Evolutionary conservation across 2,888 invertebrate species (phyloP).

Genomic region (Lissonota sp.): DNA sequence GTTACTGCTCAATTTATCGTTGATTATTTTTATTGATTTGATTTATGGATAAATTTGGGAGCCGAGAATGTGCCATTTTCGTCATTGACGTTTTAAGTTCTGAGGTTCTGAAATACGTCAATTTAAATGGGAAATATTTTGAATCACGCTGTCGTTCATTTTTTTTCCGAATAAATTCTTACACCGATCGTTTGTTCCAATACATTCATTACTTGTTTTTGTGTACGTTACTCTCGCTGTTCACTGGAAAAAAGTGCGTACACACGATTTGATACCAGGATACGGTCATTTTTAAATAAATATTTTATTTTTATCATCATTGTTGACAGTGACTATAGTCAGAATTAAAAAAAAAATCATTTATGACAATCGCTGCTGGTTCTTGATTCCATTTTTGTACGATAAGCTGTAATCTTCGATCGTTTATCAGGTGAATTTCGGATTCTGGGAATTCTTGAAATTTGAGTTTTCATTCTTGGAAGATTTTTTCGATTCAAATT

Average conservation of each 20-base stretch:
- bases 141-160: neutral
- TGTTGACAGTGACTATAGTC: neutral
- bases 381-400: constrained; percentile 21
- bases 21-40: neutral
- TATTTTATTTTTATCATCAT: neutral
- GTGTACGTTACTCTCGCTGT: no score
- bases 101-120: constrained; percentile 47
- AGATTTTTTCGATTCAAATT: constrained; percentile 23
- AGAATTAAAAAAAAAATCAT: constrained; percentile 11
- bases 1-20: neutral
- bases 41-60: neutral
- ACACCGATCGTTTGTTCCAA: no score
- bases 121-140: neutral
- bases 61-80: constrained; percentile 15
- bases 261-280: no score
- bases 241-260: no score
- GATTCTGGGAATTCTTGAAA: constrained; percentile 62
- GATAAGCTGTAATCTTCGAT: constrained; percentile 13
- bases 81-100: neutral
- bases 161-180: neutral
- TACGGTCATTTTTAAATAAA: neutral
- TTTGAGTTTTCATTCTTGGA: constrained; percentile 31
- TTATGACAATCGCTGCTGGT: constrained; percentile 12
- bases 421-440: constrained; percentile 49
- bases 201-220: no score